phyloP scores from a whole-genome alignment of 2,888 invertebrate species.

The Ochlodes sylvanus region DNA sequence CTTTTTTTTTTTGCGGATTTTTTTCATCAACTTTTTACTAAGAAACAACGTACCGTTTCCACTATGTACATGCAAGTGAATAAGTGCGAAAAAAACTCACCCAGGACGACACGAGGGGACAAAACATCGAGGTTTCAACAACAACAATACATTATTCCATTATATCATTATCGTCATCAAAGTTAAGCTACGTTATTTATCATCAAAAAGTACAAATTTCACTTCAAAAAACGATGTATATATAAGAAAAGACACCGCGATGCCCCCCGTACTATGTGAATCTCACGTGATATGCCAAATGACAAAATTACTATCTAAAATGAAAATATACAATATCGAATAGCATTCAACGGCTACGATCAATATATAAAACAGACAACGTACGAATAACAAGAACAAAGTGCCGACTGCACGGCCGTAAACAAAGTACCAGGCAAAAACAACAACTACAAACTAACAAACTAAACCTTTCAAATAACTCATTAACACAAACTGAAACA shows the following conservation, averaged over 20 bases:
- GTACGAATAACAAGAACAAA: constrained; percentile 59
- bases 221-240: constrained; percentile 47
- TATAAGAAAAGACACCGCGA: constrained; percentile 55
- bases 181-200: constrained; percentile 56
- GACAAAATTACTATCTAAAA: constrained; percentile 73
- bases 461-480: constrained; percentile 51
- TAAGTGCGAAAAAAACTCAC: constrained; percentile 69
- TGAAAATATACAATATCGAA: constrained; percentile 47
- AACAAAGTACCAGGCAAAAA: constrained; percentile 65
- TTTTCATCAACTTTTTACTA: constrained; percentile 62
- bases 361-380: constrained; percentile 65
- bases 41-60: constrained; percentile 57
- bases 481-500: constrained; percentile 30
- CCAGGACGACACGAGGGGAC: constrained; percentile 65
- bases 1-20: constrained; percentile 72
- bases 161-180: constrained; percentile 45
- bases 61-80: constrained; percentile 76
- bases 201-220: constrained; percentile 69
- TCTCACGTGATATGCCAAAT: constrained; percentile 74
- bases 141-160: constrained; percentile 59
- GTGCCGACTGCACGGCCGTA: constrained; percentile 53
- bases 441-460: constrained; percentile 71
- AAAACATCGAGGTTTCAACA: constrained; percentile 61
- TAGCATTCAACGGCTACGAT: constrained; percentile 52
- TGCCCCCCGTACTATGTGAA: constrained; percentile 65